Conservation (phyloP, 2,113 vertebrate genomes). For the Setophaga coronata region DNA sequence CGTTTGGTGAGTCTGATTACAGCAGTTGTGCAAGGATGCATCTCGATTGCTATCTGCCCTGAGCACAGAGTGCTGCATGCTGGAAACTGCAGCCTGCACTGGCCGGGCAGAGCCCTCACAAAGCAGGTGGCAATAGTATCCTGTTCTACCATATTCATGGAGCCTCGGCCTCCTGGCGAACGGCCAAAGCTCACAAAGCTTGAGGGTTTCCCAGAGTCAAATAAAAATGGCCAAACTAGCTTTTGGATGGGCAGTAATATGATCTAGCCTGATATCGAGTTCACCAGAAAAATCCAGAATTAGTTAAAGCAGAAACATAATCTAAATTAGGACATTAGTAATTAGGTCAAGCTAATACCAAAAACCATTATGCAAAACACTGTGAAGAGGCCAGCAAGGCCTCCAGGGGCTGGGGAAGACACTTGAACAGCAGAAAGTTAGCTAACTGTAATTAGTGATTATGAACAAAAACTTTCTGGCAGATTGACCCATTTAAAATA, state of each 20-base stretch:
- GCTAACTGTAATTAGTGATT: constrained; percentile 40
- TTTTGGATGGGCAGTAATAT: not conserved
- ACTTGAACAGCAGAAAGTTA: constrained; percentile 25
- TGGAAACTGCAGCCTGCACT: not conserved
- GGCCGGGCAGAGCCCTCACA: not conserved
- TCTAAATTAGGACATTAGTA: constrained; percentile 41
- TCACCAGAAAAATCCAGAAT: constrained; percentile 6
- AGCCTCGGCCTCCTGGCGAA: not conserved
- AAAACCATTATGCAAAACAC: constrained; percentile 21
- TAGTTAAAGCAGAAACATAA: not conserved
- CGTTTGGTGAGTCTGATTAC: not conserved
- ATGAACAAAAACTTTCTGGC: constrained; percentile 8
- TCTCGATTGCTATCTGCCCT: constrained; percentile 10
- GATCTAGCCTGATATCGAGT: not conserved
- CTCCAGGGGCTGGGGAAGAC: not conserved
- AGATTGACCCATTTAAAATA: constrained; percentile 56
- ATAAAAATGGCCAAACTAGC: not conserved
- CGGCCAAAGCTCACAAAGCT: not conserved
- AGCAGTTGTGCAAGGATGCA: not conserved
- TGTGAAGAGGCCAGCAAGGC: not conserved
- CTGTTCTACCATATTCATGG: not conserved
- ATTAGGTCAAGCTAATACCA: constrained; percentile 59
- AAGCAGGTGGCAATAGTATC: not conserved
- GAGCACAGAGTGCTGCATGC: not conserved
- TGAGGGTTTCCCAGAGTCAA: not conserved